Base-by-base conservation (phyloP, 2,888 invertebrate genomes). In the Tachystola acroxantha region DNA sequence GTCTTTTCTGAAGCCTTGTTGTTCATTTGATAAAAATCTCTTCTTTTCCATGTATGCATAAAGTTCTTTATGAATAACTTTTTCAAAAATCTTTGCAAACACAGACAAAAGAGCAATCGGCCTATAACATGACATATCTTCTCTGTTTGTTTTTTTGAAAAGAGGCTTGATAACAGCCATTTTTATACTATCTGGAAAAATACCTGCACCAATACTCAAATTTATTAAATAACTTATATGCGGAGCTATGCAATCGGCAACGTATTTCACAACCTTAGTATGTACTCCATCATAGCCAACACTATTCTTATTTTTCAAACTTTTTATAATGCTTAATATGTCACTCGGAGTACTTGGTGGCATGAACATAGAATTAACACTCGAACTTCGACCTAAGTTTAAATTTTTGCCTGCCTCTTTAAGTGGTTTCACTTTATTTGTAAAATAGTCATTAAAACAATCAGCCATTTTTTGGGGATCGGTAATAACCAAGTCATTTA, bases 21-120 rank as follows among this genome's bases (percentile, higher is more conserved):
- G 37, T 32, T 28, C 32, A 26, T 24, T 30, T 28, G 25, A 13
- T 16, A 32, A 22, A 11, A 32, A 10, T 19, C 34, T 33, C 27
- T 30, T 7, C n/a, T 10, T 24, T 26, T 30, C 36, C 29, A 39
- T 34, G 11, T 30, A 32, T 19, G 14, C 14, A 35, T 25, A 28
- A 24, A 28, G 10, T 25, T 37, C 19, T 30, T 11, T 20, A 32
- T 35, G 19, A 33, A 34, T 32, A 37, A 27, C 1, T n/a, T 24
- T 39, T 34, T 43, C 43, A 29, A 39, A 34, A 4, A 39, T 29
- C 10, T 35, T 39, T 12, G 39, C 24, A 32, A 35, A 39, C 4
- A 40, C 19, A 7, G 40, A 14, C n/a, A 40, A 6, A 2, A 39
- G 33, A 16, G 33, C 33, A 10, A 33, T 32, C 5, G 41, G 41